Evolutionary conservation across 2,113 vertebrate genomes (phyloP).

Genomic region (Mola mola): DNA sequence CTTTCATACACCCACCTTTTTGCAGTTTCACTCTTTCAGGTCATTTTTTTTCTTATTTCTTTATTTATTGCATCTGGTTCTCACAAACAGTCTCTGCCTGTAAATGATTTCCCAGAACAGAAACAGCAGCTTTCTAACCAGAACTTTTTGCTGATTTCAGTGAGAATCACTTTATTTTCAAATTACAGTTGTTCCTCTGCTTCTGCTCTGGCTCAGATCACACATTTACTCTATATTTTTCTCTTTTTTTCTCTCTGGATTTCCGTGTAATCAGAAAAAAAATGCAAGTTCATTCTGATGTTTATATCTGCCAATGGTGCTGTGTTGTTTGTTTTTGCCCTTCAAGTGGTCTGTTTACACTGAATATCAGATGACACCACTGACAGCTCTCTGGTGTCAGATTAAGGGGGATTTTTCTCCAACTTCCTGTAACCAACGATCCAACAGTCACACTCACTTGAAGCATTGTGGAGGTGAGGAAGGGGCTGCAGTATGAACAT

Average conservation of each 20-base stretch:
- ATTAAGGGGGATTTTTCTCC: no score
- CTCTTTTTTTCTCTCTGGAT: not conserved
- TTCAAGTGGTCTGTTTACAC: no score
- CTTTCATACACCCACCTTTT: not conserved
- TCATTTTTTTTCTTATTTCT: not conserved
- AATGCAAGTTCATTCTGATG: no score
- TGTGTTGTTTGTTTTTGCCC: no score
- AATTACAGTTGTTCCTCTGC: slow-evolving; percentile 1
- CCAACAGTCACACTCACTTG: no score
- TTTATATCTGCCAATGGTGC: no score
- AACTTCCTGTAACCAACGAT: no score
- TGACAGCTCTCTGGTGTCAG: no score
- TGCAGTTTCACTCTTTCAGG: not conserved
- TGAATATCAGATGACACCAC: no score
- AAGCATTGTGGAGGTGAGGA: no score
- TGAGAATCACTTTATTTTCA: not conserved
- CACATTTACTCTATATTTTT: not conserved
- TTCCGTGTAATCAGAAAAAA: not conserved
- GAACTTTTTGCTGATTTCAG: not conserved
- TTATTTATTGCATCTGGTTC: no score
- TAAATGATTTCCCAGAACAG: slow-evolving; percentile 22
- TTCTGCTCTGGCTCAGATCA: not conserved
- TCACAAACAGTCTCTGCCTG: slow-evolving; percentile 9
- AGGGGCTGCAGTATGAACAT: no score
- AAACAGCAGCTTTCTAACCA: not conserved